phyloP scores from a whole-genome alignment of 2,797 vertebrate species.

The Columba guinea region DNA sequence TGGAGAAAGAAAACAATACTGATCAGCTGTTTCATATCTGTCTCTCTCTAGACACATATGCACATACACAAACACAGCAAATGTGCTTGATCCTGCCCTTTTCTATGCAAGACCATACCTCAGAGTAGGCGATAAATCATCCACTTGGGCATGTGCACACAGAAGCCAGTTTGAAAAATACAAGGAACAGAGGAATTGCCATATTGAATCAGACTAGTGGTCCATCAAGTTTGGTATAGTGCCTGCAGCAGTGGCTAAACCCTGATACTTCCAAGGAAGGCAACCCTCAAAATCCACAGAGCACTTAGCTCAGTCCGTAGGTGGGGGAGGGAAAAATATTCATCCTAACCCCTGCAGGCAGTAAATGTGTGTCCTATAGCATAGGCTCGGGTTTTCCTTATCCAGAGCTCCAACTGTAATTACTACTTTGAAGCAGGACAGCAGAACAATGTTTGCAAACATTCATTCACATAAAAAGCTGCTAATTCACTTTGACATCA shows the following conservation, averaged over 20 bases:
- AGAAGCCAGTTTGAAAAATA: conserved; percentile 55
- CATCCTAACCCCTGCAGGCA: conserved; percentile 26
- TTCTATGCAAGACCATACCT: not conserved
- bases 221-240: conserved; percentile 62
- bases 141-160: conserved; percentile 13
- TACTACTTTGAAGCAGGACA: conserved; percentile 15
- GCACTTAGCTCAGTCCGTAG: not conserved
- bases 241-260: conserved; percentile 64
- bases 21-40: not conserved
- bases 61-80: not conserved
- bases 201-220: conserved; percentile 66
- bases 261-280: conserved; percentile 13
- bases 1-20: not conserved
- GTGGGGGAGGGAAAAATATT: conserved; percentile 20
- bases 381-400: not conserved
- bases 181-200: conserved; percentile 63
- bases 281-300: not conserved
- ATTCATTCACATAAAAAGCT: conserved; percentile 18
- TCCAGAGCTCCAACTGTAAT: conserved; percentile 13
- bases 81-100: not conserved
- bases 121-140: conserved; percentile 36
- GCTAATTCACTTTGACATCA: conserved; percentile 65
- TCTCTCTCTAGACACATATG: not conserved
- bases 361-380: conserved; percentile 18
- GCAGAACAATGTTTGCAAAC: conserved; percentile 30